These are phyloP conservation scores for Platygyra sinensis DNA, from an alignment of 64 coral and sea anemone genomes.

Conservation along the genomic window DNA sequence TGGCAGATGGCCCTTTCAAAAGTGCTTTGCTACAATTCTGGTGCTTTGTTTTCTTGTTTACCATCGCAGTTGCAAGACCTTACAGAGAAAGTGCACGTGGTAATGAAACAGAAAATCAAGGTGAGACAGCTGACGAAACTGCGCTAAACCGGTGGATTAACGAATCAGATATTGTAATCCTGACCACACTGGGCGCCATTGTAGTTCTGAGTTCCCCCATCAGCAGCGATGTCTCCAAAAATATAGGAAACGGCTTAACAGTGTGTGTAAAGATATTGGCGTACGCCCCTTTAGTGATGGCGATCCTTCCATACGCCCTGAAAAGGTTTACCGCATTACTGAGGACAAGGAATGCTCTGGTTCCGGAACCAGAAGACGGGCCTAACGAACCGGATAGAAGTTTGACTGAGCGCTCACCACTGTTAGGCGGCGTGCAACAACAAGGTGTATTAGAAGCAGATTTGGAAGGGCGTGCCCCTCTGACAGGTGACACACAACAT, in stretches of 20 bases:
- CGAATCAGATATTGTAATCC: background rate
- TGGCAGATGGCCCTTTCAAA: slow-evolving; percentile 16
- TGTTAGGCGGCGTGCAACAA: no score
- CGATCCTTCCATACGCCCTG: background rate
- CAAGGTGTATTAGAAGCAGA: no score
- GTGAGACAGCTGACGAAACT: background rate
- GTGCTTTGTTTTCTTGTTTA: slow-evolving; percentile 45
- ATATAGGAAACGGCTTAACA: background rate
- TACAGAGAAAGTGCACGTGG: slow-evolving; percentile 38
- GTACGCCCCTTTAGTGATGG: background rate
- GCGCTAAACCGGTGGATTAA: background rate
- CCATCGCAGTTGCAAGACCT: slow-evolving; percentile 55
- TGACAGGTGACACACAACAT: no score
- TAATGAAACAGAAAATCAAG: background rate
- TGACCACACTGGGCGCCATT: background rate
- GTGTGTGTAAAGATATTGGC: background rate
- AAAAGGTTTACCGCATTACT: background rate
- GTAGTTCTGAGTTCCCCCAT: background rate
- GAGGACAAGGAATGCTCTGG: background rate
- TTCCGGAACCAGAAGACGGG: background rate
- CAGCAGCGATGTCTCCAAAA: background rate
- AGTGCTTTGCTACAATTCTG: slow-evolving; percentile 26
- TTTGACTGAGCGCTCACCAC: no score
- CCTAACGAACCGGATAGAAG: no score
- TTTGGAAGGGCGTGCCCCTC: no score